A percentile compares a stretch with the other conserved stretches of the same genome.
Evolutionary conservation across 2,888 invertebrate species (phyloP).

Genomic region (Harpalus rufipes): DNA sequence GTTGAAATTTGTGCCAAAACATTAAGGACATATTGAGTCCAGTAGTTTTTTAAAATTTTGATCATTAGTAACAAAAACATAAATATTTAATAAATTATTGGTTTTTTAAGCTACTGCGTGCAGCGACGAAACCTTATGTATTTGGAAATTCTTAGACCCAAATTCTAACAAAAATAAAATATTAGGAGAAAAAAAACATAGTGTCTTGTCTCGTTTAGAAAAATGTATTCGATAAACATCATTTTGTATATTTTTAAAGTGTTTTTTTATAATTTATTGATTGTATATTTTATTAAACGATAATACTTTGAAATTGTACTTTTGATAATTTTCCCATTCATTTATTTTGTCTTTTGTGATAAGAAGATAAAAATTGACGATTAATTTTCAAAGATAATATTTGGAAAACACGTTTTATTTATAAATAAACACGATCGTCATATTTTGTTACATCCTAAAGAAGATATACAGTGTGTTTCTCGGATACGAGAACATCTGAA

Average conservation of each 20-base stretch:
- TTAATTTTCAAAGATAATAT: not conserved
- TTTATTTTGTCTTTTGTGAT: not conserved
- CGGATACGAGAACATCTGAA: no score
- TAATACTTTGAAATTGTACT: not conserved
- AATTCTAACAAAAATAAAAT: constrained; percentile 5
- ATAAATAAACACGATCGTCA: not conserved
- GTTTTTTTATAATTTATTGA: constrained; percentile 27
- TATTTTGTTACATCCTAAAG: not conserved
- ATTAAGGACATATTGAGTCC: no score
- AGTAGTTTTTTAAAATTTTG: no score
- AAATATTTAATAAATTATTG: no score
- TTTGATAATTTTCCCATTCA: not conserved
- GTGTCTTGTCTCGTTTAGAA: constrained; percentile 9
- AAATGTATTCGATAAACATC: constrained; percentile 50
- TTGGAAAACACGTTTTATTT: not conserved
- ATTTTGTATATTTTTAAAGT: constrained; percentile 18
- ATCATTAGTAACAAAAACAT: no score
- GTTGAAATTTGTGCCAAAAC: no score
- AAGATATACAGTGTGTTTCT: not conserved
- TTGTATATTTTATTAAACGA: constrained; percentile 14
- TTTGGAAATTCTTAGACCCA: constrained; percentile 50
- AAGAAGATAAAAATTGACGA: not conserved
- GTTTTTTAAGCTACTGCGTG: constrained; percentile 46
- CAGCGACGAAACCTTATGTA: constrained; percentile 33
- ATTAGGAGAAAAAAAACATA: not conserved